These are phyloP conservation scores for Sanderia malayensis DNA, from an alignment of 30 jellyfish, hydroid and myxozoan genomes.

Conservation along the genomic window DNA sequence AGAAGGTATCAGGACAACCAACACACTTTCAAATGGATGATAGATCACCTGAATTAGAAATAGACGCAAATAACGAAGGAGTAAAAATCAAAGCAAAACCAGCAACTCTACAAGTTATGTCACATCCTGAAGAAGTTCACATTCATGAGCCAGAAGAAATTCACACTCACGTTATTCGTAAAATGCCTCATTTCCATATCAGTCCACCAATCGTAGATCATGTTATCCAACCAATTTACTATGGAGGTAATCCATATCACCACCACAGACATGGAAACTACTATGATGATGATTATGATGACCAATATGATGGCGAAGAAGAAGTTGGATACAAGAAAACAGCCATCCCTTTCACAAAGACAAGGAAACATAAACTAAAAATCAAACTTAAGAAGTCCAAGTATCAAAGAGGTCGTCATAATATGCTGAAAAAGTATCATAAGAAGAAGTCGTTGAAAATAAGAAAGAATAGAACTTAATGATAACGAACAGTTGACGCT, in stretches of 20 bases:
- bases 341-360: background rate
- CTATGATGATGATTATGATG: constrained; percentile 17
- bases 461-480: too few species aligned
- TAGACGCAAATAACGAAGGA: constrained; percentile 34
- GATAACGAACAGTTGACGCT: too few species aligned
- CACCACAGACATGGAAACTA: constrained; percentile 1
- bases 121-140: constrained; percentile 39
- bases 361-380: too few species aligned
- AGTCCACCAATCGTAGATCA: constrained; percentile 38
- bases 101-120: constrained; percentile 37
- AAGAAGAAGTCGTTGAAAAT: too few species aligned
- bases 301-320: constrained; percentile 1
- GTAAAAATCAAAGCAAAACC: constrained; percentile 48
- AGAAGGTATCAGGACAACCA: constrained; percentile 35
- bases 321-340: constrained; percentile 10
- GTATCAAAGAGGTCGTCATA: too few species aligned
- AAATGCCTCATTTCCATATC: constrained; percentile 29
- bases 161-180: background rate
- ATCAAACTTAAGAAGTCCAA: background rate
- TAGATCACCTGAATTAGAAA: constrained; percentile 43
- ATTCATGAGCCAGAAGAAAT: constrained; percentile 2
- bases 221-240: constrained; percentile 51
- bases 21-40: constrained; percentile 62
- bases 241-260: constrained; percentile 30
- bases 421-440: too few species aligned